Base-by-base conservation (phyloP, 2,888 invertebrate species). In the Yponomeuta sedellus region DNA sequence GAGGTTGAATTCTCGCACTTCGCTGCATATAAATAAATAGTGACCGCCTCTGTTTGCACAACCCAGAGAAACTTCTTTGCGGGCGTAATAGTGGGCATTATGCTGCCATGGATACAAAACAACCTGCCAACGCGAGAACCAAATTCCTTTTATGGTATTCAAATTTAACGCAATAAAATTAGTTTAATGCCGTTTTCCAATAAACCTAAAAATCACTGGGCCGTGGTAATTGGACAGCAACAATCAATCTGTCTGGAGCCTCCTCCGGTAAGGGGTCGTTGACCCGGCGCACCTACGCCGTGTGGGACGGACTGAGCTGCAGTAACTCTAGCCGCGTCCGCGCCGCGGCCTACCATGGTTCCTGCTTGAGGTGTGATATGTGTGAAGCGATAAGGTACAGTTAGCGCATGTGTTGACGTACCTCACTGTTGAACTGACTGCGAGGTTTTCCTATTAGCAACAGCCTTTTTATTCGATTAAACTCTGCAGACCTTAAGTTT, bases 231-330 rank as follows among this genome's bases (percentile, higher is more conserved):
- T 52, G 44, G 44, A 12, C 44, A 52, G 44, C 44, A 59, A 25
- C 59, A 12, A 59, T 59, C 59, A 77, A 77, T 77, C 81, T 83
- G 83, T 82, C 82, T 82, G 78, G 78, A 77, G 78, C 78, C 70
- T 70, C 69, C 44, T 52, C 44, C 16, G 16, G 44, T 52, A 16
- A 34, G 66, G 72, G 87, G 85, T 86, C 78, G 77, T 76, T 78
- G 85, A 82, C 82, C 75, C 75, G 71, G 67, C 71, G 70, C 73
- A 72, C 83, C 82, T 86, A 77, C 25, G 40, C 64, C 56, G 64
- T 52, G 82, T 83, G 79, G 83, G 86, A 85, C 85, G 85, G 71
- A 71, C 73, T 16, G 44, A 16, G 44, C 44, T 52, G 44, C 44
- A 52, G 74, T 74, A 70, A 73, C 66, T 61, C 64, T 59, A 64